Conservation (phyloP, 92 coral and sea anemone genomes). For the Zoanthus sansibaricus region DNA sequence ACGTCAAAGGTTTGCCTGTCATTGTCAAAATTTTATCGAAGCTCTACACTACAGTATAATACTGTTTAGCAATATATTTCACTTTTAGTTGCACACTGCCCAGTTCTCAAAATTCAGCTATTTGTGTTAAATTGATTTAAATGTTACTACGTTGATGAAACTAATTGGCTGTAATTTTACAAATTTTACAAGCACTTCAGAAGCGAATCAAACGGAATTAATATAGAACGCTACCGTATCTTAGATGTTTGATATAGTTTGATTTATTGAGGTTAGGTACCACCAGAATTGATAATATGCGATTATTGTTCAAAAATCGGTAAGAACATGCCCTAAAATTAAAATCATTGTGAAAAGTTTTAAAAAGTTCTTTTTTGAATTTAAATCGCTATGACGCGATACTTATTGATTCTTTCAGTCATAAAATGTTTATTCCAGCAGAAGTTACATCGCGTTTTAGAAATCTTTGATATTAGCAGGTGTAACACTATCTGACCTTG, state of each 20-base stretch:
- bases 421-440: not conserved
- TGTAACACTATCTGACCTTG: not conserved
- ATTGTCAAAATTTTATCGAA: not conserved
- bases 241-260: no score
- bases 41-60: not conserved
- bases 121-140: not conserved
- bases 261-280: no score
- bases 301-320: not conserved
- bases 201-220: no score
- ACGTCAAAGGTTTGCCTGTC: not conserved
- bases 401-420: not conserved
- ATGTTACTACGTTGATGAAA: not conserved
- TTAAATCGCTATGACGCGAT: no score
- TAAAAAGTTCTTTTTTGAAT: no score
- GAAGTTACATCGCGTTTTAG: not conserved
- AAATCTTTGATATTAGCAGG: slow-evolving; percentile 1
- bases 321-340: no score
- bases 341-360: not conserved
- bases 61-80: not conserved
- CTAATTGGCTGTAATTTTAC: not conserved
- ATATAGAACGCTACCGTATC: no score
- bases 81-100: not conserved
- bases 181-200: not conserved
- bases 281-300: not conserved
- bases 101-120: not conserved